Base-by-base conservation (phyloP, 1,140 invertebrate genomes). In the Cylas formicarius region DNA sequence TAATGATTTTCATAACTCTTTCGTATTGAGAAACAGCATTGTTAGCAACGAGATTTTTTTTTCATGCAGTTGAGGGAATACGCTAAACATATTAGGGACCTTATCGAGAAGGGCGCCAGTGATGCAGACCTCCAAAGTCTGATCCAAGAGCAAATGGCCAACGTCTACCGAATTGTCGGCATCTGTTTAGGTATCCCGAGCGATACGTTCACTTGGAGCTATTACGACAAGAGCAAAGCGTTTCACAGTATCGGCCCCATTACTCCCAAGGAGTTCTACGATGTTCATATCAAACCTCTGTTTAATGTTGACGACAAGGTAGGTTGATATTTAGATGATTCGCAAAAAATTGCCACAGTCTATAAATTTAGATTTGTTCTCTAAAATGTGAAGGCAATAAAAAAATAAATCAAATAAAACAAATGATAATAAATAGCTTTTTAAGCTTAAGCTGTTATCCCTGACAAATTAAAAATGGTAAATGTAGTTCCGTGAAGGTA, bases 251-350 rank as follows among this genome's bases (percentile, higher is more conserved):
- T 91, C 34, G 89, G 87, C 0, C 79, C 84, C 0, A 71, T 92
- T 1, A 81, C 79, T 4, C 84, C 88, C 6, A 51, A 79, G 2
- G 76, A 90, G 31, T 93, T 93, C 62, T 93, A 94, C 60, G 71
- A 83, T 39, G 71, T 79, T 32, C 75, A 83, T 59, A 84, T 93
- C 0, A 84, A 85, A 52, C 81, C 84, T 0, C 61, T 80, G 35
- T 92, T 77, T 56, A 81, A 93, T 68, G 77, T 93, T 0, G 77
- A 87, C 52, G 80, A 90, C 56, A 91, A 91, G 72, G 83, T 86
- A 63, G 49, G 55, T 56, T 17, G 2, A 23, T 31, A 11, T 31
- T n/a, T 31, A 31, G 6, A 31, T 31, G 29, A 11, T n/a, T n/a
- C n/a, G n/a, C n/a, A n/a, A n/a, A n/a, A n/a, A n/a, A n/a, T n/a